Conservation (phyloP, 2,797 vertebrate genomes). For the Macropus fuliginosus region DNA sequence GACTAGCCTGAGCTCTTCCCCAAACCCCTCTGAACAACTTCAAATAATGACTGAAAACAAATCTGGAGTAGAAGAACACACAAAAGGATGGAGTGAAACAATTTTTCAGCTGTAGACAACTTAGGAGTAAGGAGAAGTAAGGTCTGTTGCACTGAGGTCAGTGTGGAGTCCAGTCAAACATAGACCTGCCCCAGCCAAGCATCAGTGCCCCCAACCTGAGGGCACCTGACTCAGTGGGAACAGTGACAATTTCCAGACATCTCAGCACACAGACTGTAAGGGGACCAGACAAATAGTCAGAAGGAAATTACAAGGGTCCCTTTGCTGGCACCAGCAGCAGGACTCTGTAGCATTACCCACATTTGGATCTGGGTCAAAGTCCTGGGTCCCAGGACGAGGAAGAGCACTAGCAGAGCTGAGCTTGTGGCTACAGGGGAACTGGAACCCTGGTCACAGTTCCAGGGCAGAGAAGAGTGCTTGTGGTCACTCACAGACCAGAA, state of each 20-base stretch:
- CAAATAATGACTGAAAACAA: background rate
- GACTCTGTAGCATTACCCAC: background rate
- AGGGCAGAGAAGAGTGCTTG: background rate
- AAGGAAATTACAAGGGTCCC: background rate
- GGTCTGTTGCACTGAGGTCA: background rate
- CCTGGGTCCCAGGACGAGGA: background rate
- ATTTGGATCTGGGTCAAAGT: background rate
- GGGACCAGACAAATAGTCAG: background rate
- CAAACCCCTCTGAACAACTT: background rate
- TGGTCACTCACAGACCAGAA: background rate
- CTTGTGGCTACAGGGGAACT: background rate
- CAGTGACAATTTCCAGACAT: background rate
- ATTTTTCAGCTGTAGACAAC: background rate
- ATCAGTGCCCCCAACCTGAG: background rate
- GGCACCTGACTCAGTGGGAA: background rate
- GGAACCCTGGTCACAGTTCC: background rate
- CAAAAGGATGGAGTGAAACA: background rate
- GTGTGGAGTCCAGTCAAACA: background rate
- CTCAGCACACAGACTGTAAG: background rate
- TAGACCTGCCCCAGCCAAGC: background rate
- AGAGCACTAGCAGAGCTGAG: background rate
- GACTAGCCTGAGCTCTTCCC: background rate
- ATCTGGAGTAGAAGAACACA: background rate
- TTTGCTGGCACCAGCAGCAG: background rate
- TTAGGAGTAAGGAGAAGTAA: background rate